Percentiles rank a stretch among this genome's conserved stretches.
Conservation (phyloP, 2,888 invertebrate species). For the Cryptocheilus praepositus region DNA sequence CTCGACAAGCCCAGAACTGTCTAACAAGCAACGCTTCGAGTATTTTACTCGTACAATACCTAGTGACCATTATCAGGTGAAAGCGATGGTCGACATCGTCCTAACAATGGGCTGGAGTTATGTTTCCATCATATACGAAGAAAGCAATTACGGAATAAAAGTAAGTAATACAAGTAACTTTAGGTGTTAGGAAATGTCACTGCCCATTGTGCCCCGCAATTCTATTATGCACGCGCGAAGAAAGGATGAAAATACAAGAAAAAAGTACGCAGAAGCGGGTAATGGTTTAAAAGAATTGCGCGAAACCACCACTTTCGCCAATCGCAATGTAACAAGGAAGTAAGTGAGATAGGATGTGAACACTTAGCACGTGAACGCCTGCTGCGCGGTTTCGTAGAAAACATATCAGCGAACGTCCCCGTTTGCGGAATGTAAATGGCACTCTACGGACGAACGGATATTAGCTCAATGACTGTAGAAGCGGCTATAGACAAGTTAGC, state of each 20-base stretch:
- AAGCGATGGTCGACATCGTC: slow-evolving; percentile 96
- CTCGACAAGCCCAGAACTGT: slow-evolving; percentile 94
- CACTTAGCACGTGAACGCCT: too few relatives aligned
- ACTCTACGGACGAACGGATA: too few relatives aligned
- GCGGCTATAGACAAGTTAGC: too few relatives aligned
- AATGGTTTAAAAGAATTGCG: background rate
- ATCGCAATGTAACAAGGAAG: too few relatives aligned
- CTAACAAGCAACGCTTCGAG: slow-evolving; percentile 95
- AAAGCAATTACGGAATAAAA: slow-evolving; percentile 97
- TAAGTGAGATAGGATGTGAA: too few relatives aligned
- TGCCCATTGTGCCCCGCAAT: background rate
- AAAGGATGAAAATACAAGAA: background rate
- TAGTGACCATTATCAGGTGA: slow-evolving; percentile 94
- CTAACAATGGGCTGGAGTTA: slow-evolving; percentile 92
- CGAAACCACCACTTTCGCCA: too few relatives aligned
- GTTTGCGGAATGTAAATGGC: too few relatives aligned
- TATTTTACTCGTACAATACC: slow-evolving; percentile 96
- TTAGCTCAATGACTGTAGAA: too few relatives aligned
- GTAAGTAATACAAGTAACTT: slow-evolving; percentile 73
- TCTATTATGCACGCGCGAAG: background rate
- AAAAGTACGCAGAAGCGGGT: too few relatives aligned
- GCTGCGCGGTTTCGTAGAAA: too few relatives aligned
- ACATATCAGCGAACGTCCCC: too few relatives aligned
- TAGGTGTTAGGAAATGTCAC: too few relatives aligned
- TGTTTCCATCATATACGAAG: slow-evolving; percentile 96